These are phyloP conservation scores for Portunus trituberculatus DNA, from an alignment of 1,140 invertebrate genomes.

Conservation along the genomic window DNA sequence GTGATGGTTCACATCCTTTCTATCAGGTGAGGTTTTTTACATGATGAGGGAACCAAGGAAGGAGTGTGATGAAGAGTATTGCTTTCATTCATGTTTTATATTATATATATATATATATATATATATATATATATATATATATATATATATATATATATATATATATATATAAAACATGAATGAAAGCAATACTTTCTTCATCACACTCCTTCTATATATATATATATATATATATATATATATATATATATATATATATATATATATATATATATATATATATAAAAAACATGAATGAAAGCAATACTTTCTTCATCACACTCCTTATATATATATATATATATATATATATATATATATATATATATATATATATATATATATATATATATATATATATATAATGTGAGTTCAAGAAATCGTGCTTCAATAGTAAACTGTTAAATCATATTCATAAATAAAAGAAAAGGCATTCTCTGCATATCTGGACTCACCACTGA, in stretches of 20 bases:
- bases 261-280: constrained; percentile 26
- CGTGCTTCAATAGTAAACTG: neutral
- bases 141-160: constrained; percentile 26
- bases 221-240: constrained; percentile 26
- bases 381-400: constrained; percentile 45
- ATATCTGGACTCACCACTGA: neutral
- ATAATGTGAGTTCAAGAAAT: neutral
- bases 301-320: too few species aligned
- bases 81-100: neutral
- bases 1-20: neutral
- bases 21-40: neutral
- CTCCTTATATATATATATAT: neutral
- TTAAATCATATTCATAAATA: neutral
- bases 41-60: neutral
- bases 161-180: neutral
- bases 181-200: neutral
- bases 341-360: neutral
- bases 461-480: neutral
- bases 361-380: constrained; percentile 42
- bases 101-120: neutral
- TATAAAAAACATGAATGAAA: neutral
- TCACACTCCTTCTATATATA: neutral
- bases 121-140: constrained; percentile 26
- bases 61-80: neutral
- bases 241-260: constrained; percentile 26